phyloP scores from a whole-genome alignment of 2,888 invertebrate species.

The Ligdia adustata region DNA sequence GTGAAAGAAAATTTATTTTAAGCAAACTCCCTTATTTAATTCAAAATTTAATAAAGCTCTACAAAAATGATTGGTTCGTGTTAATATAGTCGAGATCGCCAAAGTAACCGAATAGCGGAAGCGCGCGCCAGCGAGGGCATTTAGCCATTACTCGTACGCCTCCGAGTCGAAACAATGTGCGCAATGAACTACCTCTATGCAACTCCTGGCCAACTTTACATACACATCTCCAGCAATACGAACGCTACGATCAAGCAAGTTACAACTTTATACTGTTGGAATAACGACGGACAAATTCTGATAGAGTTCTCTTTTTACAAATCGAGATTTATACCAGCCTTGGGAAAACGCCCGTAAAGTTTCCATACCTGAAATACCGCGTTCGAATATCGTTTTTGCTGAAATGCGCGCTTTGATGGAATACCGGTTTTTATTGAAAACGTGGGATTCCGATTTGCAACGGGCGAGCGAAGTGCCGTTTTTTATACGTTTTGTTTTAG shows the following conservation, averaged over 20 bases:
- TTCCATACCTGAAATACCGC: constrained; percentile 14
- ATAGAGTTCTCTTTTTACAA: too few species aligned
- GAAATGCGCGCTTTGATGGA: constrained; percentile 16
- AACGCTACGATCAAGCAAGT: neutral
- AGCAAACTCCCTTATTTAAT: neutral
- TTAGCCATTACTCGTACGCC: constrained; percentile 22
- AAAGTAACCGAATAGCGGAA: constrained; percentile 14
- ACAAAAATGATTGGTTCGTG: neutral
- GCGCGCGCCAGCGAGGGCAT: constrained; percentile 13
- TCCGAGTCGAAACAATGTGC: constrained; percentile 19
- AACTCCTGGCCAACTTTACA: constrained; percentile 2
- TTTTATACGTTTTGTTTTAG: constrained; percentile 9
- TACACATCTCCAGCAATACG: neutral
- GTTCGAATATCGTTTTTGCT: constrained; percentile 8
- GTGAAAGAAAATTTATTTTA: neutral
- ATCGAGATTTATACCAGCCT: neutral
- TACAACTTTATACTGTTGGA: too few species aligned
- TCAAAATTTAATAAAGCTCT: neutral
- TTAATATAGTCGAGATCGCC: neutral
- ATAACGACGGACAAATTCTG: too few species aligned
- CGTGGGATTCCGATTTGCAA: constrained; percentile 10
- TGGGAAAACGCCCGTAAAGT: constrained; percentile 21
- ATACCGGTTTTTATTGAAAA: constrained; percentile 14
- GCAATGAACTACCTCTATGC: constrained; percentile 12
- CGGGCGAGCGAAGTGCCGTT: constrained; percentile 6